A percentile compares a stretch with the other conserved stretches of the same genome.
Conservation (phyloP, 2,888 invertebrate species). For the Epistrophe eligans region DNA sequence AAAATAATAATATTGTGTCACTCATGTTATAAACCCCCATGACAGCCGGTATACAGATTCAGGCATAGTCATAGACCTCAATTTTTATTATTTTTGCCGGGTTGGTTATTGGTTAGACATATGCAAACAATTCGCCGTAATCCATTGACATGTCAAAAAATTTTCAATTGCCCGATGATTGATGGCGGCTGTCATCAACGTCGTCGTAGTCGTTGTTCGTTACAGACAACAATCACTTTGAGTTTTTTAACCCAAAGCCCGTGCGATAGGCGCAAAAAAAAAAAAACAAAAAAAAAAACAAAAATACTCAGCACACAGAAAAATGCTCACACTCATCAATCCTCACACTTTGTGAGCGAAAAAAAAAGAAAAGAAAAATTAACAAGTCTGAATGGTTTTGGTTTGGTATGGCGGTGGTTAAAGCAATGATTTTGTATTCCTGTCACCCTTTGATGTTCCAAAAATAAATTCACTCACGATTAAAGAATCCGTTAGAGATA, state of each 20-base stretch:
- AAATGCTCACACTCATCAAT: conserved; percentile 55
- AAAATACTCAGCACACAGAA: conserved; percentile 8
- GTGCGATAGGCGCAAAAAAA: not conserved
- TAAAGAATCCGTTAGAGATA: conserved; percentile 59
- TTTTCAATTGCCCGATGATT: conserved; percentile 71
- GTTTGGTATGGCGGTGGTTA: conserved; percentile 48
- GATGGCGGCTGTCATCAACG: conserved; percentile 68
- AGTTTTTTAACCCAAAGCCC: conserved; percentile 47
- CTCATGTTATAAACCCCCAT: conserved; percentile 45
- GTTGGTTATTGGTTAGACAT: conserved; percentile 30
- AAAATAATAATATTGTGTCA: conserved; percentile 30
- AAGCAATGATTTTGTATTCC: conserved; percentile 53
- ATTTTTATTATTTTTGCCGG: conserved; percentile 34
- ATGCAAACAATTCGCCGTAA: conserved; percentile 70
- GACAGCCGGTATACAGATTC: conserved; percentile 22
- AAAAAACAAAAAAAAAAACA: conserved; percentile 2
- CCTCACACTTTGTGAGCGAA: conserved; percentile 49
- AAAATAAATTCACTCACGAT: conserved; percentile 59
- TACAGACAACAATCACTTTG: conserved; percentile 64
- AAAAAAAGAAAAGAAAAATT: conserved; percentile 13
- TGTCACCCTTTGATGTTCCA: conserved; percentile 73
- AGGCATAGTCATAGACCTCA: conserved; percentile 15
- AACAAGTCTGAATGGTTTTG: not conserved
- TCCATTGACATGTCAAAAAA: conserved; percentile 73
- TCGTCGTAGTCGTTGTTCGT: conserved; percentile 21